A percentile compares a stretch with the other conserved stretches of the same genome.
phyloP scores from a whole-genome alignment of 2,888 invertebrate species.

The Cephus pulcher region DNA sequence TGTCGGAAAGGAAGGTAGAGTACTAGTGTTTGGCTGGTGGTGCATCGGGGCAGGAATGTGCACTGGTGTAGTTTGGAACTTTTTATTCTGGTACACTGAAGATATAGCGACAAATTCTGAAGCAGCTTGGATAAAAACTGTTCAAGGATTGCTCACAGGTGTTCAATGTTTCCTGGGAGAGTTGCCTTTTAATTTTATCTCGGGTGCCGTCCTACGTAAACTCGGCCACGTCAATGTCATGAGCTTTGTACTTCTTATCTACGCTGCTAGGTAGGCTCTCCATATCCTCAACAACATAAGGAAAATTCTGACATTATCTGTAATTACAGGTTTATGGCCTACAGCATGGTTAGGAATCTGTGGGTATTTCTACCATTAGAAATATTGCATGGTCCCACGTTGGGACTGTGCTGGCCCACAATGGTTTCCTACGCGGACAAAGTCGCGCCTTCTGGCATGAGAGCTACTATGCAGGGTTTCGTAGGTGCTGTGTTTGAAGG shows the following conservation, averaged over 20 bases:
- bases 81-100: conserved; percentile 87
- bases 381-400: conserved; percentile 87
- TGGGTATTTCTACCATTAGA: conserved; percentile 91
- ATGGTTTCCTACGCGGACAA: conserved; percentile 91
- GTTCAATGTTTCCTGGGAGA: conserved; percentile 88
- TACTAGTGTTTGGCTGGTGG: conserved; percentile 83
- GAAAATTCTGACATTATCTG: conserved; percentile 1
- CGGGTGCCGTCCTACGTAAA: conserved; percentile 67
- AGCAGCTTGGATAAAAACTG: conserved; percentile 74
- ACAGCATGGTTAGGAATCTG: conserved; percentile 82
- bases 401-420: conserved; percentile 88
- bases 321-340: conserved; percentile 73
- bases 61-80: conserved; percentile 89
- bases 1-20: conserved; percentile 51
- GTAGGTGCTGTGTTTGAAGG: conserved; percentile 91
- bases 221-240: conserved; percentile 87
- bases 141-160: conserved; percentile 78
- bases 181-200: conserved; percentile 87
- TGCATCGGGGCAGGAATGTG: conserved; percentile 85
- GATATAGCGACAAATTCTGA: conserved; percentile 71
- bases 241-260: conserved; percentile 83
- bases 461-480: conserved; percentile 87
- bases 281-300: neutral
- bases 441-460: conserved; percentile 85
- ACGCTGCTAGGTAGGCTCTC: conserved; percentile 71